Evolutionary conservation across 2,888 invertebrate genomes (phyloP).

Genomic region (Cantharis rustica): DNA sequence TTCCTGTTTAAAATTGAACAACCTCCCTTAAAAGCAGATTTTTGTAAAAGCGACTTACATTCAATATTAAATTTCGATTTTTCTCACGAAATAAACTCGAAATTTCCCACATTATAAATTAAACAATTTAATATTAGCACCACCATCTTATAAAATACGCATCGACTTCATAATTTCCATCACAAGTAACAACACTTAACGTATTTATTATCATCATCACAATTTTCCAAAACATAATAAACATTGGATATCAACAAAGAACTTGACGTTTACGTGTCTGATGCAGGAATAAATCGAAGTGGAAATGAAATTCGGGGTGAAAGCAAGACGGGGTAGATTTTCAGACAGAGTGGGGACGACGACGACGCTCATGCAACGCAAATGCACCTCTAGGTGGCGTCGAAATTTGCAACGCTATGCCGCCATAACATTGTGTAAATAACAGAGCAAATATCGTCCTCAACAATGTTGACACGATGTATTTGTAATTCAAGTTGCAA

Average conservation of each 20-base stretch:
- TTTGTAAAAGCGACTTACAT: not conserved
- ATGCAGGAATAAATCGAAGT: constrained; percentile 12
- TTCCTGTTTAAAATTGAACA: not conserved
- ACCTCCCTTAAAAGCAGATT: not conserved
- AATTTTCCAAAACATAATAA: not conserved
- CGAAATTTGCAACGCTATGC: constrained; percentile 9
- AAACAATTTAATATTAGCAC: not conserved
- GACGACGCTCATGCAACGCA: constrained; percentile 5
- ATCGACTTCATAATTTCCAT: not conserved
- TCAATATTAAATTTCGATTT: not conserved
- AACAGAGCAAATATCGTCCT: not conserved
- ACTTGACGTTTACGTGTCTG: not conserved
- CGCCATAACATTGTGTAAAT: constrained; percentile 6
- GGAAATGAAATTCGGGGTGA: constrained; percentile 16
- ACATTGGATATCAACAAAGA: not conserved
- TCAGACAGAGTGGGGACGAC: constrained; percentile 7
- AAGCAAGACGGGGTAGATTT: constrained; percentile 11
- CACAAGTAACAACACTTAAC: not conserved
- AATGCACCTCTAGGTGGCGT: constrained; percentile 10
- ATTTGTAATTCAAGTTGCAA: not conserved
- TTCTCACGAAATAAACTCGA: not conserved
- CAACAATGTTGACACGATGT: not conserved
- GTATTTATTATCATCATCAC: not conserved
- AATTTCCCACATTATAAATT: not conserved
- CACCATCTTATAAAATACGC: not conserved